Percentiles rank a stretch among this genome's conserved stretches.
phyloP scores from a whole-genome alignment of 2,113 vertebrate genomes.

The Pseudonaja textilis region DNA sequence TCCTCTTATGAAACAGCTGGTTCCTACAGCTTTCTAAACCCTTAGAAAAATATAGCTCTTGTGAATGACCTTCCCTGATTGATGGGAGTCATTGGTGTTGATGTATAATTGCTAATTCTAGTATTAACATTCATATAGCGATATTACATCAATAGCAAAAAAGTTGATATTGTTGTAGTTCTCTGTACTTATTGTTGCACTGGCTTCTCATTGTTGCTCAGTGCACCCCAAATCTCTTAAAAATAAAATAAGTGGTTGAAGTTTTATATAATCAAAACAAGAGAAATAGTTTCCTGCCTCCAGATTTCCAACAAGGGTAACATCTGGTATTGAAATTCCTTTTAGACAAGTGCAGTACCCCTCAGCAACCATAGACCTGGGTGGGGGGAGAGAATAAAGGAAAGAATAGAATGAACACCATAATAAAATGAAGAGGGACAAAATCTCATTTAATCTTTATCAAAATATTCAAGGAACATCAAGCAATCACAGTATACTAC shows the following conservation, averaged over 20 bases:
- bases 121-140: background rate
- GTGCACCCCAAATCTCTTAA: background rate
- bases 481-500: constrained; percentile 2
- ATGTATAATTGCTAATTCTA: background rate
- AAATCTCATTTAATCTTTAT: background rate
- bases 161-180: background rate
- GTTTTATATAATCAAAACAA: background rate
- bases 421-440: background rate
- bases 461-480: constrained; percentile 2
- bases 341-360: background rate
- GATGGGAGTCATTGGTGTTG: background rate
- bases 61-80: background rate
- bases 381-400: background rate
- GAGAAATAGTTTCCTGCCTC: background rate
- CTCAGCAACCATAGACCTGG: background rate
- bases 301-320: background rate
- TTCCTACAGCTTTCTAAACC: background rate
- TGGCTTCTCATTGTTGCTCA: background rate
- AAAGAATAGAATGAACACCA: background rate
- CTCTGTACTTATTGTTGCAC: background rate
- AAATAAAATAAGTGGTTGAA: background rate
- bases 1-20: background rate
- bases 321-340: background rate
- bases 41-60: background rate
- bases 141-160: background rate